Percentiles rank a stretch among this genome's conserved stretches.
Conservation (phyloP, 2,113 vertebrate genomes). For the Passer montanus region DNA sequence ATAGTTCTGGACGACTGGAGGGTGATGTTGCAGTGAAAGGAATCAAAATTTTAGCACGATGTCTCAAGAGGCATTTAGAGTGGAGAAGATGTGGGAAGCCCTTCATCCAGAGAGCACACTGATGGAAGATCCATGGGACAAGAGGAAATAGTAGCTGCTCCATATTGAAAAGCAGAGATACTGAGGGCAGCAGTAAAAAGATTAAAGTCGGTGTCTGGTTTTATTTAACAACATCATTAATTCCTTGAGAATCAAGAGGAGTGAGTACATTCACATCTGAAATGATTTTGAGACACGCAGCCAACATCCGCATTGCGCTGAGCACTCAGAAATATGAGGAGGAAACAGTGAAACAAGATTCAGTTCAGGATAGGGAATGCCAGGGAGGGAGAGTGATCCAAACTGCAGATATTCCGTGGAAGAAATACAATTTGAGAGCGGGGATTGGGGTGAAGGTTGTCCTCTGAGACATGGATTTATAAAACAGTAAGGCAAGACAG, state of each 20-base stretch:
- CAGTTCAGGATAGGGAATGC: not conserved
- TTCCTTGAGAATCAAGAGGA: constrained; percentile 22
- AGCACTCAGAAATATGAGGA: not conserved
- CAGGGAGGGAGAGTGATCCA: constrained; percentile 3
- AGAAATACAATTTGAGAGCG: not conserved
- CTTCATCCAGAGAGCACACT: not conserved
- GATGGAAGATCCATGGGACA: not conserved
- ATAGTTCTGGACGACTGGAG: not conserved
- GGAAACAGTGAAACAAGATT: constrained; percentile 2
- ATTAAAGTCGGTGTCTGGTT: constrained; percentile 11
- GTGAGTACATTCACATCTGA: constrained; percentile 3
- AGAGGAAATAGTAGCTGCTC: not conserved
- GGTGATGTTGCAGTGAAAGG: not conserved
- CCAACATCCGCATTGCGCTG: not conserved
- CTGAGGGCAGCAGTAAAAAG: not conserved
- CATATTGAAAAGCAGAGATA: not conserved
- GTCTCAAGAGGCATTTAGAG: not conserved
- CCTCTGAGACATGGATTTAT: not conserved
- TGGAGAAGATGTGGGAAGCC: not conserved
- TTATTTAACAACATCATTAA: constrained; percentile 28
- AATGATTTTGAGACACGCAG: not conserved
- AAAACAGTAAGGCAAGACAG: not conserved
- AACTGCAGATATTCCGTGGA: constrained; percentile 12
- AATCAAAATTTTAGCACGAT: not conserved
- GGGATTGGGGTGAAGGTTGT: not conserved